A percentile compares a stretch with the other conserved stretches of the same genome.
Evolutionary conservation across 2,888 invertebrate species (phyloP).

Genomic region (Melangyna quadrimaculata): DNA sequence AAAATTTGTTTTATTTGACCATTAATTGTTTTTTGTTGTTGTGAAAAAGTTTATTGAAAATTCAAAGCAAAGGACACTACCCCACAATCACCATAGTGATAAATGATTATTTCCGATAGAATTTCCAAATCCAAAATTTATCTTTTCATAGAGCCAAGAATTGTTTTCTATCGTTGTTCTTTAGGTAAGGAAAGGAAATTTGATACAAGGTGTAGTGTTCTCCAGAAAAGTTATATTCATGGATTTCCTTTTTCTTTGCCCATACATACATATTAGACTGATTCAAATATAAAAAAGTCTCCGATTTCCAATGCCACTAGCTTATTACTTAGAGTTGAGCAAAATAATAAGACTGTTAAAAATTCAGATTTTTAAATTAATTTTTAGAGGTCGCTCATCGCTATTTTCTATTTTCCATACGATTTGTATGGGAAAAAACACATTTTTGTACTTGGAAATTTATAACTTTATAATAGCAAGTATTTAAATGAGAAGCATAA

Average conservation of each 20-base stretch:
- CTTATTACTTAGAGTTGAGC: too few relatives aligned
- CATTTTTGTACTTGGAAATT: too few relatives aligned
- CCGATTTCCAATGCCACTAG: too few relatives aligned
- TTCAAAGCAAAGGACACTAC: neutral
- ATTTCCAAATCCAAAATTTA: neutral
- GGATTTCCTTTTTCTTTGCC: neutral
- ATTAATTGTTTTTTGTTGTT: neutral
- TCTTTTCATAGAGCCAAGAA: neutral
- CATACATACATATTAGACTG: neutral
- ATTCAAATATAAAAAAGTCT: too few relatives aligned
- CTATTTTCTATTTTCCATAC: too few relatives aligned
- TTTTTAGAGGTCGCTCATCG: too few relatives aligned
- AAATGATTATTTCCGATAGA: slow-evolving; percentile 17
- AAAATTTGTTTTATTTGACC: neutral
- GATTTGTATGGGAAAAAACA: too few relatives aligned
- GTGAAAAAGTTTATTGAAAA: neutral
- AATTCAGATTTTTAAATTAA: too few relatives aligned
- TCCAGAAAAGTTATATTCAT: neutral
- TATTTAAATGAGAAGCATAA: too few relatives aligned
- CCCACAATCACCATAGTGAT: neutral
- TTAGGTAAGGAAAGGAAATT: neutral
- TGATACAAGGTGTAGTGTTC: neutral
- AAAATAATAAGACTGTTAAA: too few relatives aligned
- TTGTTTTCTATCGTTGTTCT: neutral
- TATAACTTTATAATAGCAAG: too few relatives aligned